phyloP scores from a whole-genome alignment of 2,888 invertebrate genomes.

The Neoitamus cyanurus region DNA sequence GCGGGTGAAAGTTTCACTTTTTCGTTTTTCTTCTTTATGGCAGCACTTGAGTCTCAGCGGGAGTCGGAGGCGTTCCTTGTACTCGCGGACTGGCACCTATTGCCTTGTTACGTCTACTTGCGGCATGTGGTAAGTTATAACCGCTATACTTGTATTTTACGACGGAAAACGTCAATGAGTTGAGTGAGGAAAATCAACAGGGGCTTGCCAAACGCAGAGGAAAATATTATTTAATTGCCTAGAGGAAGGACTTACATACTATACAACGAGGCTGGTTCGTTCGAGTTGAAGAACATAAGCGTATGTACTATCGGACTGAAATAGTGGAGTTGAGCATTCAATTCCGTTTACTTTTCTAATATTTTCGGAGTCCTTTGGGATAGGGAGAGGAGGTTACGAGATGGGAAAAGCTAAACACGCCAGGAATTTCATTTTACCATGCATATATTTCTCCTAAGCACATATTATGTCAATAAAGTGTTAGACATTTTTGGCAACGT shows the following conservation, averaged over 20 bases:
- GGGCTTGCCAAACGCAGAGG: background rate
- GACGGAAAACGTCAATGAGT: background rate
- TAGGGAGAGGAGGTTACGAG: background rate
- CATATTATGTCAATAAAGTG: conserved; percentile 5
- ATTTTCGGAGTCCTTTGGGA: background rate
- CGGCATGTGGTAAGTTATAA: conserved; percentile 9
- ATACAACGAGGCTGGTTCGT: background rate
- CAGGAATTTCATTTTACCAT: background rate
- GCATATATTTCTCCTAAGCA: conserved; percentile 21
- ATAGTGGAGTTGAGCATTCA: background rate
- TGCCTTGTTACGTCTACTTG: background rate
- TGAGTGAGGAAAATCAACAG: background rate
- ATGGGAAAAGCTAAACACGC: background rate
- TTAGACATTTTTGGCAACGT: conserved; percentile 14
- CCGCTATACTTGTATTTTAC: background rate
- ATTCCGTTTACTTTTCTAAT: background rate
- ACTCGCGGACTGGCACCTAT: background rate
- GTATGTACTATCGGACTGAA: too few species aligned
- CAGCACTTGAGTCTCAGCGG: background rate
- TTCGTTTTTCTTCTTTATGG: conserved; percentile 37
- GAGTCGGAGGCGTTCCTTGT: background rate
- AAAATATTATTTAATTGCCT: conserved; percentile 13
- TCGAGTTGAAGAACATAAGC: background rate
- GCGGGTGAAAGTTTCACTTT: conserved; percentile 45
- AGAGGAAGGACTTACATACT: background rate